Conservation (phyloP, 2,888 invertebrate genomes). For the Drosophila sordidula region DNA sequence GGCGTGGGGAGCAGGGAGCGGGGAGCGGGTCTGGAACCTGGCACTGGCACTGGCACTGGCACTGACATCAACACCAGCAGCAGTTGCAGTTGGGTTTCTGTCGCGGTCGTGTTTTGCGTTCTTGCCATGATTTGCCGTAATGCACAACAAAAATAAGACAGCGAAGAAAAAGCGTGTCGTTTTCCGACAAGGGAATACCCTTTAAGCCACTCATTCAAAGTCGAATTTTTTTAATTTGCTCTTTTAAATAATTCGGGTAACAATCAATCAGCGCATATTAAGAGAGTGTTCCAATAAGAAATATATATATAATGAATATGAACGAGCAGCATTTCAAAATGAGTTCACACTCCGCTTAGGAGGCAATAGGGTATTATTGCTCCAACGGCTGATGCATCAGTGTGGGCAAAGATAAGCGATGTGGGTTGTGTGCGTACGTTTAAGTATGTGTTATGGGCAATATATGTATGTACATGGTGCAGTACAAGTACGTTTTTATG, state of each 20-base stretch:
- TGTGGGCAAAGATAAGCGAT: slow-evolving; percentile 45
- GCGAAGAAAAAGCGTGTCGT: not conserved
- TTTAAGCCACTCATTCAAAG: too few species aligned
- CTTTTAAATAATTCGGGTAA: too few species aligned
- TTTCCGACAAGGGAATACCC: slow-evolving; percentile 8
- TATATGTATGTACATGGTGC: slow-evolving; percentile 2
- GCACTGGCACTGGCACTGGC: slow-evolving; percentile 56
- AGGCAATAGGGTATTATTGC: slow-evolving; percentile 17
- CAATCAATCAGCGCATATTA: too few species aligned
- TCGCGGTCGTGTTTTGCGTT: slow-evolving; percentile 59
- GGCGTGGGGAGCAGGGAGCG: not conserved
- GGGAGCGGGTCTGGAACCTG: slow-evolving; percentile 31
- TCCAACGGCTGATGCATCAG: slow-evolving; percentile 20
- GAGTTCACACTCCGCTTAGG: not conserved
- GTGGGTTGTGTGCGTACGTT: slow-evolving; percentile 6
- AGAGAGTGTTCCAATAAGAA: not conserved
- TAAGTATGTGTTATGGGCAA: slow-evolving; percentile 10
- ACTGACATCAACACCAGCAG: slow-evolving; percentile 63
- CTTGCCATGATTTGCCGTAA: slow-evolving; percentile 61
- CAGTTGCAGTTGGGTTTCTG: slow-evolving; percentile 29
- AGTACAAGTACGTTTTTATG: slow-evolving; percentile 57
- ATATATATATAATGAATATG: too few species aligned
- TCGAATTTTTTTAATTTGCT: not conserved
- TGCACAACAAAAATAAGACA: slow-evolving; percentile 46
- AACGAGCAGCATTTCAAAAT: not conserved